Evolutionary conservation across 1,140 invertebrate genomes (phyloP).

Genomic region (Heterodera schachtii): DNA sequence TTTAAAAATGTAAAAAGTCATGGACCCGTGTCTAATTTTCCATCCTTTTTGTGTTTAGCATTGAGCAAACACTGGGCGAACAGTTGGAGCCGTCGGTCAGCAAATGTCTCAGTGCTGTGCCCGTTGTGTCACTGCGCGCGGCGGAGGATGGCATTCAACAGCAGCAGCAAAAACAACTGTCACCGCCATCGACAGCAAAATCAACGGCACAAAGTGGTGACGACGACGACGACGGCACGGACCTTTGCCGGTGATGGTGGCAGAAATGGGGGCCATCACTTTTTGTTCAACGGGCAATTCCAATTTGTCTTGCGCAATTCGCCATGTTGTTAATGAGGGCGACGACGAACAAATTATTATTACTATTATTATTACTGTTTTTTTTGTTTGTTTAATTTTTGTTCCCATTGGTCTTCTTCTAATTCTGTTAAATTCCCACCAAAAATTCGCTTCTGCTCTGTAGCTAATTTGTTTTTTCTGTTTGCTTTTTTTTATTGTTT

Average conservation of each 20-base stretch:
- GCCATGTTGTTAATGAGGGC: neutral
- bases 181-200: neutral
- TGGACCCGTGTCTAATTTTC: too few species aligned
- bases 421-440: too few species aligned
- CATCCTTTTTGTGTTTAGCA: neutral
- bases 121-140: neutral
- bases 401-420: too few species aligned
- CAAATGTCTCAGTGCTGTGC: neutral
- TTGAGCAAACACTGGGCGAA: neutral
- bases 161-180: neutral
- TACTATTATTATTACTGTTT: neutral
- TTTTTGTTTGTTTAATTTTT: too few species aligned
- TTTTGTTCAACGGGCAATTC: neutral
- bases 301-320: neutral
- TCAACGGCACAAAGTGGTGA: neutral
- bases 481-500: too few species aligned
- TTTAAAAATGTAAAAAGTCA: too few species aligned
- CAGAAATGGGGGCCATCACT: neutral
- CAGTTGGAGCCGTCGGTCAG: neutral
- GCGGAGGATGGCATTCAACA: neutral
- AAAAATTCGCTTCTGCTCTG: too few species aligned
- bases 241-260: too few species aligned
- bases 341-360: neutral
- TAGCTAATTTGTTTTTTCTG: too few species aligned
- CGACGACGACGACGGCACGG: neutral